Percentiles rank a stretch among this genome's conserved stretches.
Evolutionary conservation across 2,797 vertebrate genomes (phyloP).

Genomic region (Nothura maculosa): DNA sequence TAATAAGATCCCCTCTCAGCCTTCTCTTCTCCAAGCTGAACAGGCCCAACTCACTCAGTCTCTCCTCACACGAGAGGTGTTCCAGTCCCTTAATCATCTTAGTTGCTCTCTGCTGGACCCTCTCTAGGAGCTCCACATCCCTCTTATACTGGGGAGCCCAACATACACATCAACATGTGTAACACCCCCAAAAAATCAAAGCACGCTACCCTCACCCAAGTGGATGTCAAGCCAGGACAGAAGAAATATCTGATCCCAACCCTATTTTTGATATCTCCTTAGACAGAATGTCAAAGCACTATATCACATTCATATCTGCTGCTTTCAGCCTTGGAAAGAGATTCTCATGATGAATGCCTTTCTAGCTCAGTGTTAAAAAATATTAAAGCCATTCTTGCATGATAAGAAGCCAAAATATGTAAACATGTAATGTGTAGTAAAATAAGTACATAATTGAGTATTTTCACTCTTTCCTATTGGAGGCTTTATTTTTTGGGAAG

Average conservation of each 20-base stretch:
- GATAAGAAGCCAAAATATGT: not conserved
- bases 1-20: too few relatives aligned
- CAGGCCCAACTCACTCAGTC: too few relatives aligned
- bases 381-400: not conserved
- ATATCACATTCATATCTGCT: not conserved
- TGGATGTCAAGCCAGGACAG: not conserved
- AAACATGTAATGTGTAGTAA: not conserved
- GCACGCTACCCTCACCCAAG: not conserved
- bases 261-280: not conserved
- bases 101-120: too few relatives aligned
- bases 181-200: not conserved
- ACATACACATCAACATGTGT: not conserved
- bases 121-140: too few relatives aligned
- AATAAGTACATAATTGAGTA: not conserved
- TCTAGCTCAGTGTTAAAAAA: not conserved
- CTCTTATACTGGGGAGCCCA: too few relatives aligned
- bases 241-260: not conserved
- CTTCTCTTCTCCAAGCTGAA: too few relatives aligned
- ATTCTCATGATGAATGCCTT: not conserved
- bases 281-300: not conserved
- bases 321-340: constrained; percentile 6
- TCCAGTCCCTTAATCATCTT: too few relatives aligned
- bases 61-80: too few relatives aligned
- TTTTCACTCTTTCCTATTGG: not conserved
- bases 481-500: not conserved